phyloP scores from a whole-genome alignment of 2,888 invertebrate species.

The Sipha maydis region DNA sequence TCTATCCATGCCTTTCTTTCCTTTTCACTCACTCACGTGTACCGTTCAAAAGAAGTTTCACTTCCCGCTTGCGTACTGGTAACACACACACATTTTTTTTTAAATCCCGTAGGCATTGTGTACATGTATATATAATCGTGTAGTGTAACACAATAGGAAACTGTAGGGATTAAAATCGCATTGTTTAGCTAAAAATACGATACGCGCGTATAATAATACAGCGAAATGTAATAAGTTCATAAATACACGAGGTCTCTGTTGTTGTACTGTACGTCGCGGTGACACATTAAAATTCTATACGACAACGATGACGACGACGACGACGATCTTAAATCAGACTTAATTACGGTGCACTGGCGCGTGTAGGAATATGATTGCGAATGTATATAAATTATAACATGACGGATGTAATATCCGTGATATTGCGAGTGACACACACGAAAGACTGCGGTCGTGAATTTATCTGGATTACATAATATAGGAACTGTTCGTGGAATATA shows the following conservation, averaged over 20 bases:
- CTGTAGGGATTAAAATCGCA: conserved; percentile 19
- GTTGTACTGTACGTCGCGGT: background rate
- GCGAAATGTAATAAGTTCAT: background rate
- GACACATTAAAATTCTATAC: background rate
- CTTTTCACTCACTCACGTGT: too few relatives aligned
- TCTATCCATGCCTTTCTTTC: too few relatives aligned
- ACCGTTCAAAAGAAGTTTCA: too few relatives aligned
- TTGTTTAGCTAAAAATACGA: conserved; percentile 7
- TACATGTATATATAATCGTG: background rate
- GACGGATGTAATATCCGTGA: background rate
- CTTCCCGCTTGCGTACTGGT: too few relatives aligned
- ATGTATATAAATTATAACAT: background rate
- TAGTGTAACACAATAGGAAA: background rate
- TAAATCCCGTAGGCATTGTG: too few relatives aligned
- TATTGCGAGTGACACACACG: background rate
- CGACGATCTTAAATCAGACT: conserved; percentile 28
- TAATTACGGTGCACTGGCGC: background rate
- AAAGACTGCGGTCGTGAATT: background rate
- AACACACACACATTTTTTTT: too few relatives aligned
- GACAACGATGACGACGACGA: background rate
- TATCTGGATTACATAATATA: too few relatives aligned
- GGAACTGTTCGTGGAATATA: too few relatives aligned
- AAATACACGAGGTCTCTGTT: background rate
- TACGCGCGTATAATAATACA: background rate
- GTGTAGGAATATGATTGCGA: background rate